Percentiles rank a stretch among this genome's conserved stretches.
Conservation (phyloP, 1,140 invertebrate genomes). For the Mamestra configurata region DNA sequence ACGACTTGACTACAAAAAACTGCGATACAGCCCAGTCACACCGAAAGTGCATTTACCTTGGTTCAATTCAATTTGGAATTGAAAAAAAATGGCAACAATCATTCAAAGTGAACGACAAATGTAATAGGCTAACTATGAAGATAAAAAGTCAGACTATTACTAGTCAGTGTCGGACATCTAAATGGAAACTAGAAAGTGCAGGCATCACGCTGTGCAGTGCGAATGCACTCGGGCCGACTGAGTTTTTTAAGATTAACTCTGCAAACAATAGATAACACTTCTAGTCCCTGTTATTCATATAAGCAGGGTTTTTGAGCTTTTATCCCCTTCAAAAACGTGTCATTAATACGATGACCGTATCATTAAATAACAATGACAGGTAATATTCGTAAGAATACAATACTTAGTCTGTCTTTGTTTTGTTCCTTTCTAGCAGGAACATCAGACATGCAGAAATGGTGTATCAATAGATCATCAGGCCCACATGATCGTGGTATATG, state of each 20-base stretch:
- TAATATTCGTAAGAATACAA: no score
- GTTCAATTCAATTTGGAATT: not conserved
- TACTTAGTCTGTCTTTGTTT: no score
- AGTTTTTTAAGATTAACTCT: not conserved
- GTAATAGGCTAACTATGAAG: not conserved
- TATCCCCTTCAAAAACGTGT: not conserved
- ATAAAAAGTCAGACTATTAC: not conserved
- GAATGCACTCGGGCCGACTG: not conserved
- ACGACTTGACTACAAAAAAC: not conserved
- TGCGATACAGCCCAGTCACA: not conserved
- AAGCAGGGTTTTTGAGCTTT: no score
- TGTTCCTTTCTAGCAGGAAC: no score
- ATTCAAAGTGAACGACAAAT: constrained; percentile 10
- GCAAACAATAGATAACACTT: not conserved
- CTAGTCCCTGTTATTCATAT: no score
- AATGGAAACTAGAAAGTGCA: not conserved
- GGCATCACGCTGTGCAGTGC: not conserved
- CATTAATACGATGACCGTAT: no score
- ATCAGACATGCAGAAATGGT: no score
- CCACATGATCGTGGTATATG: no score
- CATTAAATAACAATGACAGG: no score
- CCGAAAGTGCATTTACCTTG: constrained; percentile 18
- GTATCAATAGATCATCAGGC: no score
- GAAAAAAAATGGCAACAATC: not conserved
- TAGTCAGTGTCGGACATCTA: not conserved